Conservation (phyloP, 2,797 vertebrate genomes). For the Chanos chanos region DNA sequence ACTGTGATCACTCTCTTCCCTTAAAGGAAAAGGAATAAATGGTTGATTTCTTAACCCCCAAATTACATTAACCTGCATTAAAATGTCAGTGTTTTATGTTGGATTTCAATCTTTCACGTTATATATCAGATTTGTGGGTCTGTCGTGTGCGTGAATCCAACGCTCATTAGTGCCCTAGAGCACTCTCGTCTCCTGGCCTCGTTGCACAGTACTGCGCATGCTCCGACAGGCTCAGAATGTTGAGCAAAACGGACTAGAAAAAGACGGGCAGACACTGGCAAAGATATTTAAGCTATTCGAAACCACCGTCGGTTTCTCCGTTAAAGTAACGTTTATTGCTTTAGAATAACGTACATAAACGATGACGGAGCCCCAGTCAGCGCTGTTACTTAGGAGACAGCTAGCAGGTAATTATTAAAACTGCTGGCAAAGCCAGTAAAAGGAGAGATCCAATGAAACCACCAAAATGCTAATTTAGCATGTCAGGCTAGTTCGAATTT, state of each 20-base stretch:
- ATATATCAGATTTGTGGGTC: not conserved
- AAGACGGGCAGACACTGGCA: slow-evolving; percentile 33
- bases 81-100: too few relatives aligned
- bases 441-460: too few relatives aligned
- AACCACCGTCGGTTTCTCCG: too few relatives aligned
- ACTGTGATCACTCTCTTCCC: too few relatives aligned
- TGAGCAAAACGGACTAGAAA: slow-evolving; percentile 48
- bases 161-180: slow-evolving; percentile 23
- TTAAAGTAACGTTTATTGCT: slow-evolving; percentile 27
- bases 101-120: not conserved
- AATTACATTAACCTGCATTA: too few relatives aligned
- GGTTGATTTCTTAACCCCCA: too few relatives aligned
- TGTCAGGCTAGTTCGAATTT: too few relatives aligned
- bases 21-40: too few relatives aligned
- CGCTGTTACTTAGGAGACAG: slow-evolving; percentile 93
- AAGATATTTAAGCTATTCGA: slow-evolving; percentile 38
- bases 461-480: too few relatives aligned
- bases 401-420: slow-evolving; percentile 84
- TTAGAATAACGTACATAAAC: slow-evolving; percentile 33
- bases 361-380: slow-evolving; percentile 97
- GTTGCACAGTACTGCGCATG: slow-evolving; percentile 37
- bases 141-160: slow-evolving; percentile 10
- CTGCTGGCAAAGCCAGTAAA: slow-evolving; percentile 26
- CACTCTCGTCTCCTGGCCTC: slow-evolving; percentile 24
- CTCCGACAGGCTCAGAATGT: slow-evolving; percentile 45